These are phyloP conservation scores for Tautogolabrus adspersus DNA, from an alignment of 2,113 vertebrate genomes.

Conservation along the genomic window DNA sequence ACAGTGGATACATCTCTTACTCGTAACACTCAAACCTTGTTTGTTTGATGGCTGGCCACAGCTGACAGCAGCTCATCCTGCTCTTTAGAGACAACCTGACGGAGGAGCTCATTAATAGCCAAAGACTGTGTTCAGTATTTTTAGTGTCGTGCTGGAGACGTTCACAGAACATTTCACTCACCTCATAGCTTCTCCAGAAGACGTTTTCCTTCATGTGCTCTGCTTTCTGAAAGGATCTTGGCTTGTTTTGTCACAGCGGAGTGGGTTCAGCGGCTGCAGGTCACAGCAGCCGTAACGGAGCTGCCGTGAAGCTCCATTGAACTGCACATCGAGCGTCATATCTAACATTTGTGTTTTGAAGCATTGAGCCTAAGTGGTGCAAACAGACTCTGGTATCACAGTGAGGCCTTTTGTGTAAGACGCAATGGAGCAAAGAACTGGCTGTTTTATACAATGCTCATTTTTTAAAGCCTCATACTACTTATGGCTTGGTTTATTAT, in stretches of 20 bases:
- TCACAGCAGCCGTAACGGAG: slow-evolving; percentile 52
- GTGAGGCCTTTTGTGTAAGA: slow-evolving; percentile 10
- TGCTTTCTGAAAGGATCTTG: slow-evolving; percentile 55
- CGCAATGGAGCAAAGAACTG: slow-evolving; percentile 33
- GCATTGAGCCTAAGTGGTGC: slow-evolving; percentile 80
- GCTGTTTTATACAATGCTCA: slow-evolving; percentile 3
- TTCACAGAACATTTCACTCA: slow-evolving; percentile 48
- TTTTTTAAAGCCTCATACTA: slow-evolving; percentile 13
- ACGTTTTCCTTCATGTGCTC: slow-evolving; percentile 27
- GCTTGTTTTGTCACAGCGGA: slow-evolving; percentile 39
- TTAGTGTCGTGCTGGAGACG: slow-evolving; percentile 53
- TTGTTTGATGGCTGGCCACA: slow-evolving; percentile 69
- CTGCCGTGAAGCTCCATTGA: slow-evolving; percentile 75
- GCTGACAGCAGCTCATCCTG: slow-evolving; percentile 65
- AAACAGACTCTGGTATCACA: slow-evolving; percentile 63
- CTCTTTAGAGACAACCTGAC: slow-evolving; percentile 46
- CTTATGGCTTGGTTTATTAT: slow-evolving; percentile 1
- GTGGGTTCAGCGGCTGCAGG: slow-evolving; percentile 62
- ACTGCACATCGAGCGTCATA: slow-evolving; percentile 76
- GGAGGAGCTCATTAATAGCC: slow-evolving; percentile 55
- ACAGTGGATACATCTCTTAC: slow-evolving; percentile 26
- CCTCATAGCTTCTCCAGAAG: slow-evolving; percentile 26
- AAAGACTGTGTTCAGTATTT: slow-evolving; percentile 49
- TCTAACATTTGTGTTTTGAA: slow-evolving; percentile 81
- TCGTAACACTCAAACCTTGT: slow-evolving; percentile 38